These are phyloP conservation scores for Ctenosaura bakeri DNA, from an alignment of 2,797 vertebrate genomes.

Conservation along the genomic window DNA sequence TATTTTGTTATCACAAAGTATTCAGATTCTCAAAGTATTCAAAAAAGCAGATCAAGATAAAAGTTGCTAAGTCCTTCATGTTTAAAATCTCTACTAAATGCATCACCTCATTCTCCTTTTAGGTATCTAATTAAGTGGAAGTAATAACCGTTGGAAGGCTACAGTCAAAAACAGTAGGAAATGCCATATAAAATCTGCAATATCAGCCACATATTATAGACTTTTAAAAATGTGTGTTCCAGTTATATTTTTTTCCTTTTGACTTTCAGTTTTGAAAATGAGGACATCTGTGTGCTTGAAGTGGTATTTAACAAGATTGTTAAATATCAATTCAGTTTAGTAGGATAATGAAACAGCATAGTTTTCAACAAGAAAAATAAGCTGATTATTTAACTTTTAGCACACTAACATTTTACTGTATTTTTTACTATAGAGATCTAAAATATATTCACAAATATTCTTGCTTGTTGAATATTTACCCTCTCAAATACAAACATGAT, in stretches of 20 bases:
- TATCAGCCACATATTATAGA: neutral
- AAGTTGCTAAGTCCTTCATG: neutral
- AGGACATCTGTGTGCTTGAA: conserved; percentile 37
- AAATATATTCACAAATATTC: conserved; percentile 8
- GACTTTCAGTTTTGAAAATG: neutral
- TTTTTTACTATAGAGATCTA: neutral
- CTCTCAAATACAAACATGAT: neutral
- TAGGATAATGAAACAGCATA: conserved; percentile 8
- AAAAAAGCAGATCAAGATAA: neutral
- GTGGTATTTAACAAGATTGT: conserved; percentile 25
- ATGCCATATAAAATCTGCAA: conserved; percentile 16
- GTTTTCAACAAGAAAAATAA: conserved; percentile 28
- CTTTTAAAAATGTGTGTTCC: neutral
- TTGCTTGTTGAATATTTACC: neutral
- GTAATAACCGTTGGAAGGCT: neutral
- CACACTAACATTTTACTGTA: neutral
- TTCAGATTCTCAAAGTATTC: too few species aligned
- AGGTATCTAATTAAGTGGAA: conserved; percentile 2
- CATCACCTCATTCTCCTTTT: conserved; percentile 12
- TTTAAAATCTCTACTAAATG: neutral
- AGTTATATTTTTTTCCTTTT: neutral
- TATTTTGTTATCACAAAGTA: too few species aligned
- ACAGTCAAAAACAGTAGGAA: conserved; percentile 4
- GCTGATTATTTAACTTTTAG: conserved; percentile 17
- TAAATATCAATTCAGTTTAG: neutral